These are phyloP conservation scores for Machimus atricapillus DNA, from an alignment of 2,888 invertebrate genomes.

Conservation along the genomic window DNA sequence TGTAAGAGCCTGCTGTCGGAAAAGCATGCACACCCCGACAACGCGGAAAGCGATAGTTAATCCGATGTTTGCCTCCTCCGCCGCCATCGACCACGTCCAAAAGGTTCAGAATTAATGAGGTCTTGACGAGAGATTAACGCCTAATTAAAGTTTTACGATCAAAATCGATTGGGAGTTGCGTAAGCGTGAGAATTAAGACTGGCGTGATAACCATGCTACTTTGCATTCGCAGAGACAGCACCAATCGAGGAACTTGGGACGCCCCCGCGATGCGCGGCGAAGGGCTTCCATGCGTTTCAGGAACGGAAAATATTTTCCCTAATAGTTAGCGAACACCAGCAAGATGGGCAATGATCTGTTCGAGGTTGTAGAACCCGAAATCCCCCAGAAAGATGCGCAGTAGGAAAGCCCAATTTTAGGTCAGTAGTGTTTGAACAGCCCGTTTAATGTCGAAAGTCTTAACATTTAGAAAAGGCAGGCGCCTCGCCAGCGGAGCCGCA, in stretches of 20 bases:
- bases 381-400: neutral
- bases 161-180: constrained; percentile 13
- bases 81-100: neutral
- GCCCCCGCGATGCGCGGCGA: neutral
- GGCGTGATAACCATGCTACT: neutral
- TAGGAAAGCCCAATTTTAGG: neutral
- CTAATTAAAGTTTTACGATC: constrained; percentile 10
- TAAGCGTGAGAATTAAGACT: neutral
- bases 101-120: constrained; percentile 4
- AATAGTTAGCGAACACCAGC: neutral
- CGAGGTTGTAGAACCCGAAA: neutral
- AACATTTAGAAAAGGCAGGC: neutral
- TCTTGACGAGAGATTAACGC: constrained; percentile 13
- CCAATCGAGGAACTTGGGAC: neutral
- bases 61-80: neutral
- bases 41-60: neutral
- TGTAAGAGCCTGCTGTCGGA: neutral
- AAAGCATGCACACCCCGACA: neutral
- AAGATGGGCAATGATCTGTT: neutral
- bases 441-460: neutral
- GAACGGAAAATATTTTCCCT: neutral
- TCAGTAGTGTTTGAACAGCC: neutral
- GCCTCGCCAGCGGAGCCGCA: neutral
- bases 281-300: neutral
- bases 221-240: neutral